Conservation (phyloP, 2,113 vertebrate genomes). For the Pteruthius melanotis region DNA sequence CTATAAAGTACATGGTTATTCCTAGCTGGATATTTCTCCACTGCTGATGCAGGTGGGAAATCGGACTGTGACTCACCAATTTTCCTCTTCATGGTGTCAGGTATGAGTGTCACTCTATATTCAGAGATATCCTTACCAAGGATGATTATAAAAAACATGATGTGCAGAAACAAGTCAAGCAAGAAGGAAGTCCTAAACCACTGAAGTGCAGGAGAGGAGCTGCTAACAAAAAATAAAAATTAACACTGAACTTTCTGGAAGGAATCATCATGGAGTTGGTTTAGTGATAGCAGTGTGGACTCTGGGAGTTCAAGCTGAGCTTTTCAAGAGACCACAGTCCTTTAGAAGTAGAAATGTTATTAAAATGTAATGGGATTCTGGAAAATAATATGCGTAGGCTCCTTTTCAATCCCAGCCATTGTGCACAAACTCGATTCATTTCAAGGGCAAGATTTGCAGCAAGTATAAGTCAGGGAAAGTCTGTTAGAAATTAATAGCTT, state of each 20-base stretch:
- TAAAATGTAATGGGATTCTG: not conserved
- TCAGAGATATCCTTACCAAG: not conserved
- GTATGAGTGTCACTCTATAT: slow-evolving; percentile 6
- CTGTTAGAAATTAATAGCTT: not conserved
- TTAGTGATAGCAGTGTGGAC: not conserved
- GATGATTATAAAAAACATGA: not conserved
- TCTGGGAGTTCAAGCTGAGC: not conserved
- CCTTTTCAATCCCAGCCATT: not conserved
- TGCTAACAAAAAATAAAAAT: not conserved
- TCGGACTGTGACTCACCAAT: slow-evolving; percentile 30
- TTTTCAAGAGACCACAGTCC: not conserved
- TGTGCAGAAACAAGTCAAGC: not conserved
- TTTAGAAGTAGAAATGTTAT: not conserved
- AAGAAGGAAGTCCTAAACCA: not conserved
- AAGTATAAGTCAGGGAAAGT: not conserved
- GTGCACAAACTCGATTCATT: not conserved
- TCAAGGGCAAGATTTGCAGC: not conserved
- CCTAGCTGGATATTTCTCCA: not conserved
- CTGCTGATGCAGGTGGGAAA: not conserved
- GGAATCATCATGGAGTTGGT: not conserved
- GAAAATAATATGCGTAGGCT: not conserved
- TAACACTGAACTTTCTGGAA: not conserved
- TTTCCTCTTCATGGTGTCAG: slow-evolving; percentile 31
- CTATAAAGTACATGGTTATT: not conserved
- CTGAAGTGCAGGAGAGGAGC: not conserved